These are phyloP conservation scores for Saccostrea cuccullata DNA, from an alignment of 1,140 invertebrate genomes.

Conservation along the genomic window DNA sequence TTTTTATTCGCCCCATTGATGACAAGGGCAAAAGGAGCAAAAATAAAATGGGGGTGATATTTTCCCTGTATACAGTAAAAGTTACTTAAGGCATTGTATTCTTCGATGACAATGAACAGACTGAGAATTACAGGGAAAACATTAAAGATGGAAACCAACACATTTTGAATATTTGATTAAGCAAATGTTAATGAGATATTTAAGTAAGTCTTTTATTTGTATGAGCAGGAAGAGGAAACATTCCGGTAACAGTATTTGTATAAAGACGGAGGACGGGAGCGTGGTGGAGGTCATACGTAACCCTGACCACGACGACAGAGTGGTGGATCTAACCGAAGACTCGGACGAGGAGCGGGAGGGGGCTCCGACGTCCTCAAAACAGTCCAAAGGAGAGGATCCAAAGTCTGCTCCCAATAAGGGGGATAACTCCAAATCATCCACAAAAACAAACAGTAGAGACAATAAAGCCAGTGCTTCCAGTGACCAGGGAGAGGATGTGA, in stretches of 20 bases:
- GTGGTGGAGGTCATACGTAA: constrained; percentile 57
- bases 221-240: background rate
- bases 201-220: background rate
- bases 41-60: no score
- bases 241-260: constrained; percentile 45
- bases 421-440: constrained; percentile 15
- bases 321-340: constrained; percentile 49
- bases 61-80: no score
- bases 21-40: no score
- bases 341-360: background rate
- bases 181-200: background rate
- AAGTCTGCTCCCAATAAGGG: background rate
- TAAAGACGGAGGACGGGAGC: constrained; percentile 64
- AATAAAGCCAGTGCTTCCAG: background rate
- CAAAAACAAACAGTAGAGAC: background rate
- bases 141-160: no score
- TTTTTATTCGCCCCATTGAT: no score
- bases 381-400: constrained; percentile 38
- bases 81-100: no score
- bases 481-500: constrained; percentile 15
- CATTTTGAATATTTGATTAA: no score
- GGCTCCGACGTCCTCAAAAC: background rate
- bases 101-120: no score
- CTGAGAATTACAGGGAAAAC: no score
- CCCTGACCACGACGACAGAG: constrained; percentile 30